Evolutionary conservation across 2,888 invertebrate genomes (phyloP).

Genomic region (Leptogaster cylindrica): DNA sequence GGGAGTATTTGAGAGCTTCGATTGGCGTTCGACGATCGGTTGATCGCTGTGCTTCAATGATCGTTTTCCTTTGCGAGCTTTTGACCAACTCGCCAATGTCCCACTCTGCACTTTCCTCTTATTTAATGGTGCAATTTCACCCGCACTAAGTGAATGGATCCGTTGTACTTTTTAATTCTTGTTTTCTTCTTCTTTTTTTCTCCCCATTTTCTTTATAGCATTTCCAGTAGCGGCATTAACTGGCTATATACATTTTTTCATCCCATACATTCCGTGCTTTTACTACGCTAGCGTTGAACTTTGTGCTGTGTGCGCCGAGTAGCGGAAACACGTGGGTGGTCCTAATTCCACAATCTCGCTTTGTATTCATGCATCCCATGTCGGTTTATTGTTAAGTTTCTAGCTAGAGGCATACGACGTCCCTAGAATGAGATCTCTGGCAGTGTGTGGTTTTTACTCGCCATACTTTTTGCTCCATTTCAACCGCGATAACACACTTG

Average conservation of each 20-base stretch:
- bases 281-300: constrained; percentile 47
- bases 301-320: constrained; percentile 44
- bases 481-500: constrained; percentile 20
- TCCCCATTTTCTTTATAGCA: too few species aligned
- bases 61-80: too few species aligned
- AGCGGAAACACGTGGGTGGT: constrained; percentile 53
- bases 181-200: background rate
- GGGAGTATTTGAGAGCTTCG: background rate
- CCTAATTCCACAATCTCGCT: constrained; percentile 46
- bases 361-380: constrained; percentile 45
- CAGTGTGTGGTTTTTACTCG: background rate
- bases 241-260: constrained; percentile 11
- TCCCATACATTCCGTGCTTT: background rate
- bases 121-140: background rate
- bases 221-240: background rate
- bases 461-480: constrained; percentile 27
- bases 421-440: constrained; percentile 13
- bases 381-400: constrained; percentile 36
- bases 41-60: too few species aligned
- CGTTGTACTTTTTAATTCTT: background rate
- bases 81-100: constrained; percentile 4
- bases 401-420: background rate
- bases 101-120: background rate
- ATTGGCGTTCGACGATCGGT: background rate
- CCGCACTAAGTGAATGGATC: constrained; percentile 14